A percentile compares a stretch with the other conserved stretches of the same genome.
Evolutionary conservation across 2,113 vertebrate genomes (phyloP).

Genomic region (Carassius auratus): DNA sequence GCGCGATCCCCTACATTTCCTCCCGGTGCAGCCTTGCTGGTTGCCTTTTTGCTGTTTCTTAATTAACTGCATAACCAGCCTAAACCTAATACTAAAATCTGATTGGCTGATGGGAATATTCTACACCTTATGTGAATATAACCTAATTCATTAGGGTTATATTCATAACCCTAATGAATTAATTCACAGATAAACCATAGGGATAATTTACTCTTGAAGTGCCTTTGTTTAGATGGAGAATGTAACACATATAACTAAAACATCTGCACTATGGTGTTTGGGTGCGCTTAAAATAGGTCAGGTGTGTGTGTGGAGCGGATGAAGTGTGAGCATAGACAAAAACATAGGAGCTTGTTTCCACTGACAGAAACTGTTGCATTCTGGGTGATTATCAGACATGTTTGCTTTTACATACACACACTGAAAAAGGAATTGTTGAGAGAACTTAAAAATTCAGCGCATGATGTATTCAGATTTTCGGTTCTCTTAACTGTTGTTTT

Average conservation of each 20-base stretch:
- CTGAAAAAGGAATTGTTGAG: not conserved
- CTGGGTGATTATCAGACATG: too few relatives aligned
- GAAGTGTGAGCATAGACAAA: not conserved
- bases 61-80: not conserved
- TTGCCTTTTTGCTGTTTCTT: not conserved
- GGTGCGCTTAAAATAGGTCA: conserved; percentile 7
- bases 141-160: too few relatives aligned
- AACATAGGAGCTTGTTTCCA: not conserved
- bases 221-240: not conserved
- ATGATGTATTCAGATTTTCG: not conserved
- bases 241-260: not conserved
- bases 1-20: not conserved
- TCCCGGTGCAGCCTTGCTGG: not conserved
- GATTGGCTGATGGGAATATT: not conserved
- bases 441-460: not conserved
- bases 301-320: not conserved
- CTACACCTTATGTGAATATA: too few relatives aligned
- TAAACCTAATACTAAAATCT: not conserved
- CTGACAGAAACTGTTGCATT: not conserved
- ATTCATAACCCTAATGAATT: not conserved
- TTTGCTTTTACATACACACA: not conserved
- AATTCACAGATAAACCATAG: not conserved
- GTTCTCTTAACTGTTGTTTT: too few relatives aligned
- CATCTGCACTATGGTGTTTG: not conserved
- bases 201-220: not conserved